Conservation (phyloP, 2,113 vertebrate species). For the Brachyistius frenatus region DNA sequence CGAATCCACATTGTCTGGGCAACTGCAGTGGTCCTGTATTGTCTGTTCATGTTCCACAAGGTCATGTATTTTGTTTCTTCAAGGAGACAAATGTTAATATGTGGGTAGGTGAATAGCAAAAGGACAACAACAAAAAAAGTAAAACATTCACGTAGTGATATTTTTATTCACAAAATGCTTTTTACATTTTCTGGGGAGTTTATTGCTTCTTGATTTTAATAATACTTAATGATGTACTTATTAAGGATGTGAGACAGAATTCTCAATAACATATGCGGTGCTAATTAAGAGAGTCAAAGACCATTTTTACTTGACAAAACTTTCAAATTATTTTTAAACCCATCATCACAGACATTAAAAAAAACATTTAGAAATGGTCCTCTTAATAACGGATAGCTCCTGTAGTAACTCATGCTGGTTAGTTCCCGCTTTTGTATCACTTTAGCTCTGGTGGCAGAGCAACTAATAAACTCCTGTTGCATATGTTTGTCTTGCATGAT, state of each 20-base stretch:
- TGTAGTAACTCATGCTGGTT: not conserved
- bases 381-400: not conserved
- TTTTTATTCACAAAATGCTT: conserved; percentile 30
- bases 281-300: not conserved
- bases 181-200: conserved; percentile 34
- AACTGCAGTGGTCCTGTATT: not conserved
- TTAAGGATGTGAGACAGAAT: not conserved
- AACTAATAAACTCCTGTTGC: not conserved
- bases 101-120: not conserved
- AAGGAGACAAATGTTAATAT: not conserved
- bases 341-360: no score
- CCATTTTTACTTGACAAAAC: conserved; percentile 1
- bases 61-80: conserved; percentile 16
- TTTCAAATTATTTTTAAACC: not conserved
- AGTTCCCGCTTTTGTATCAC: not conserved
- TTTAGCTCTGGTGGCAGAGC: not conserved
- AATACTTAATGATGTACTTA: not conserved
- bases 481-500: not conserved
- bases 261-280: conserved; percentile 50
- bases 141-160: conserved; percentile 6
- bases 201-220: not conserved
- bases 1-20: not conserved
- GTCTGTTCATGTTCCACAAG: not conserved
- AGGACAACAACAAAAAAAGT: not conserved
- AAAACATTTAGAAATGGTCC: not conserved